phyloP scores from a whole-genome alignment of 2,113 vertebrate species.

The Corvus moneduloides region DNA sequence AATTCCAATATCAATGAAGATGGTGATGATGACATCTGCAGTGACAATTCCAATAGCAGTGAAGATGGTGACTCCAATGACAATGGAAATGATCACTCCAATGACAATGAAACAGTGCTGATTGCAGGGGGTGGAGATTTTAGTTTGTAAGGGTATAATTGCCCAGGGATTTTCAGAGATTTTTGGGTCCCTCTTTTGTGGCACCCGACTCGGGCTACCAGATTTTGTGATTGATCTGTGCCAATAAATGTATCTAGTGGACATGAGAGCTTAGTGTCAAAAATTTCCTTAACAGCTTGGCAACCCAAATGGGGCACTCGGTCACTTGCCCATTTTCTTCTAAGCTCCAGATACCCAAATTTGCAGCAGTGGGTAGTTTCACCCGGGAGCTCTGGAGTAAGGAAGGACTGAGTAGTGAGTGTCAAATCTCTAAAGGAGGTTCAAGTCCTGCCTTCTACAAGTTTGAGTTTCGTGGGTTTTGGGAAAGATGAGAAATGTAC shows the following conservation, averaged over 20 bases:
- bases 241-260: not conserved
- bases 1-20: too few species aligned
- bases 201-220: not conserved
- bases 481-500: not conserved
- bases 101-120: not conserved
- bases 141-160: not conserved
- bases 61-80: not conserved
- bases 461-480: not conserved
- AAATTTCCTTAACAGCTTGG: not conserved
- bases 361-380: not conserved
- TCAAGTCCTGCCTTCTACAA: not conserved
- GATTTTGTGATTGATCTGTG: not conserved
- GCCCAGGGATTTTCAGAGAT: not conserved
- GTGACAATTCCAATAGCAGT: too few species aligned
- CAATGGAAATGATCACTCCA: not conserved
- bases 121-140: not conserved
- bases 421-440: not conserved
- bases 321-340: not conserved
- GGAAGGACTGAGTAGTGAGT: not conserved
- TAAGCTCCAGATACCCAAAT: not conserved
- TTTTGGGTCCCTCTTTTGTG: not conserved
- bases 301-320: not conserved
- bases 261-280: not conserved
- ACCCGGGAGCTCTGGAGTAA: not conserved
- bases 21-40: too few species aligned